A percentile compares a stretch with the other conserved stretches of the same genome.
Evolutionary conservation across 2,797 vertebrate genomes (phyloP).

Genomic region (Melanotaenia pygmaea): DNA sequence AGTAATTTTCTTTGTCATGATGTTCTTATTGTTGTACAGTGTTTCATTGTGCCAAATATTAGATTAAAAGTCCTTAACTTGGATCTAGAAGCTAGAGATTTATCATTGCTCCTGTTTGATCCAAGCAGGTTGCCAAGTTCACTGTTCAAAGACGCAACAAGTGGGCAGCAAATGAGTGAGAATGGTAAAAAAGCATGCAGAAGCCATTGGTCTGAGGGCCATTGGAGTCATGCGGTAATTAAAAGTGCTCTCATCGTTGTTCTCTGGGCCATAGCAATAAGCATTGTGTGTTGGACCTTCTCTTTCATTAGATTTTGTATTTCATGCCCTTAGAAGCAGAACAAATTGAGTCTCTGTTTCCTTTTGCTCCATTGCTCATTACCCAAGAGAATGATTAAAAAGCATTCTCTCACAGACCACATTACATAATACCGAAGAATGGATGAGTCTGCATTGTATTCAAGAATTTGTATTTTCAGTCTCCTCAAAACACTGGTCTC

Average conservation of each 20-base stretch:
- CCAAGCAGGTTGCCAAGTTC: slow-evolving; percentile 13
- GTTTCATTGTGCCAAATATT: slow-evolving; percentile 31
- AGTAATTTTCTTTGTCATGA: no score
- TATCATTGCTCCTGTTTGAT: slow-evolving; percentile 30
- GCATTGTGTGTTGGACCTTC: slow-evolving; percentile 59
- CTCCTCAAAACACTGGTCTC: slow-evolving; percentile 51
- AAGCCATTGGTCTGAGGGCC: slow-evolving; percentile 26
- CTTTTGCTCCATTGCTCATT: slow-evolving; percentile 70
- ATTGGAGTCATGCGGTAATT: slow-evolving; percentile 55
- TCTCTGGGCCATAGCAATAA: slow-evolving; percentile 49
- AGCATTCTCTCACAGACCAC: slow-evolving; percentile 50
- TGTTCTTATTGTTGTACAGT: background rate
- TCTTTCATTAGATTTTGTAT: slow-evolving; percentile 77
- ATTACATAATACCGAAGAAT: slow-evolving; percentile 61
- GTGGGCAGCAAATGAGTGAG: slow-evolving; percentile 30
- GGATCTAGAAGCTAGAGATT: slow-evolving; percentile 19
- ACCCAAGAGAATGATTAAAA: slow-evolving; percentile 70
- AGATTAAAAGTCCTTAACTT: slow-evolving; percentile 54
- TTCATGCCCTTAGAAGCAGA: slow-evolving; percentile 73
- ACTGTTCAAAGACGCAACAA: slow-evolving; percentile 46
- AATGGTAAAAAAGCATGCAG: slow-evolving; percentile 54
- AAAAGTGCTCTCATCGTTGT: slow-evolving; percentile 59
- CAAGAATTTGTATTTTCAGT: slow-evolving; percentile 10
- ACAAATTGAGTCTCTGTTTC: slow-evolving; percentile 77
- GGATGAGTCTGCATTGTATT: slow-evolving; percentile 39